A percentile compares a stretch with the other conserved stretches of the same genome.
Evolutionary conservation across 2,888 invertebrate genomes (phyloP).

Genomic region (Eudasyphora cyanicolor): DNA sequence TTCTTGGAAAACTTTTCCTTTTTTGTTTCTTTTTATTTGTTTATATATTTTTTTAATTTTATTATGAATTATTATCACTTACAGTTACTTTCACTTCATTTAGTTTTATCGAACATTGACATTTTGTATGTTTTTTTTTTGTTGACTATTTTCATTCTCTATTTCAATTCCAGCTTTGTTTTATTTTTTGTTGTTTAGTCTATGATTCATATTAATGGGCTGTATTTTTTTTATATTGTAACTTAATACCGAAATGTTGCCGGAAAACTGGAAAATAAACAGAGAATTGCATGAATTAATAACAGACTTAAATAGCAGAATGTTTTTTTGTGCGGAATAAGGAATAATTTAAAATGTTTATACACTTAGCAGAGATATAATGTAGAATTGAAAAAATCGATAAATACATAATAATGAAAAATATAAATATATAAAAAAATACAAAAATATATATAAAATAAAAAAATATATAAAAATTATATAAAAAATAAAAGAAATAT

Average conservation of each 20-base stretch:
- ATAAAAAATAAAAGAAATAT: too few relatives aligned
- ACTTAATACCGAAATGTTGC: constrained; percentile 50
- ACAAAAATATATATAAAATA: too few relatives aligned
- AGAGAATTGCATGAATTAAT: too few relatives aligned
- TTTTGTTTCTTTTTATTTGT: constrained; percentile 35
- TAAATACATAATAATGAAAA: too few relatives aligned
- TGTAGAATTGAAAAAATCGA: too few relatives aligned
- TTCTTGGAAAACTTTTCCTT: constrained; percentile 11
- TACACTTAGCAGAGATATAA: neutral
- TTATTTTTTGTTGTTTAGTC: constrained; percentile 2
- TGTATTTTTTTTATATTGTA: constrained; percentile 34
- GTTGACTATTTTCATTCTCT: neutral
- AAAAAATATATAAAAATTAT: too few relatives aligned
- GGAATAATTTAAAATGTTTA: neutral
- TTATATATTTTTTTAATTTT: constrained; percentile 9
- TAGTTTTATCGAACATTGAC: constrained; percentile 29
- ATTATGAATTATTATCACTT: neutral
- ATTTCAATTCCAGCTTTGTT: constrained; percentile 27
- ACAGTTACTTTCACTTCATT: neutral
- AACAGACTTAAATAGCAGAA: too few relatives aligned
- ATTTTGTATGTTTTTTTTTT: constrained; percentile 30
- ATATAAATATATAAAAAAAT: too few relatives aligned
- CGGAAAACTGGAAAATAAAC: constrained; percentile 42
- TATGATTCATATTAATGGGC: neutral
- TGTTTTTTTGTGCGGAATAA: too few relatives aligned